Evolutionary conservation across 2,113 vertebrate species (phyloP).

Genomic region (Silurus meridionalis): DNA sequence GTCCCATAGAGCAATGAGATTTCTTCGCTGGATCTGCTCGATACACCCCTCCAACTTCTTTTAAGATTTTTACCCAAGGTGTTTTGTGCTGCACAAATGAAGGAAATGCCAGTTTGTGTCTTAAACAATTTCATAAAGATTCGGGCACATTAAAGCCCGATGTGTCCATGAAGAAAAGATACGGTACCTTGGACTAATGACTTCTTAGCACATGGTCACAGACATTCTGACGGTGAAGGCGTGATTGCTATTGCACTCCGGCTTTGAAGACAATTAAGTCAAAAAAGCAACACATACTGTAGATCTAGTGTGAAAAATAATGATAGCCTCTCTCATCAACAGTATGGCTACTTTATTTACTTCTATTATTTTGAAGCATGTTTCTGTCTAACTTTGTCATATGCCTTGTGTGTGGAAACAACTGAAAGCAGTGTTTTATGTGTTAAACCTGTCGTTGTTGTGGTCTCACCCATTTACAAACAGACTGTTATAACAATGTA

Average conservation of each 20-base stretch:
- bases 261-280: constrained; percentile 21
- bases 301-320: background rate
- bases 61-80: background rate
- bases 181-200: background rate
- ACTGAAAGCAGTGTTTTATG: background rate
- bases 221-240: background rate
- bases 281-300: constrained; percentile 30
- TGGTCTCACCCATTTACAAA: background rate
- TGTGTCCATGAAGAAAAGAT: constrained; percentile 48
- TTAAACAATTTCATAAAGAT: background rate
- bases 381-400: constrained; percentile 6
- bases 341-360: background rate
- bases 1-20: constrained; percentile 81
- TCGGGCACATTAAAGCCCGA: constrained; percentile 39
- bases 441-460: background rate
- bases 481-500: constrained; percentile 23
- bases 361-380: constrained; percentile 9
- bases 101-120: constrained; percentile 5
- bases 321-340: background rate
- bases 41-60: background rate
- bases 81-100: constrained; percentile 2
- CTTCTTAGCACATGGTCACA: background rate
- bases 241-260: background rate
- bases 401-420: constrained; percentile 1
- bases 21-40: background rate